phyloP scores from a whole-genome alignment of 2,113 vertebrate genomes.

The Nycticryphes semicollaris region DNA sequence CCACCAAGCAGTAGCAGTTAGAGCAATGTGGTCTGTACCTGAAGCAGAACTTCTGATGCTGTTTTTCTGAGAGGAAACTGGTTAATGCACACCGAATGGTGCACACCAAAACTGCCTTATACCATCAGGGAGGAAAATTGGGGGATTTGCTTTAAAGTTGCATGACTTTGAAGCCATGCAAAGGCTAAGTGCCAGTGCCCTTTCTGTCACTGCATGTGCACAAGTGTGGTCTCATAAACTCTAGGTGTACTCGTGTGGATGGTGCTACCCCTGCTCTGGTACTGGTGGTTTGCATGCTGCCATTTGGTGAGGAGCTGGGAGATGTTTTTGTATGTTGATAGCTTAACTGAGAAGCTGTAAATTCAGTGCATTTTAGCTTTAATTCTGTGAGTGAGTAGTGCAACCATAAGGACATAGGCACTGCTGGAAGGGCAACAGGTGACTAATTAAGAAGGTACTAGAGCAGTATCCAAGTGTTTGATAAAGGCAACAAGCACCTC shows the following conservation, averaged over 20 bases:
- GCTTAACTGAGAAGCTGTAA: neutral
- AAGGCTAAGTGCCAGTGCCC: too few relatives aligned
- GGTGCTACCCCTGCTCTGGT: neutral
- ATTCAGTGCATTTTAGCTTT: neutral
- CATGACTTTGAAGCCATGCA: too few relatives aligned
- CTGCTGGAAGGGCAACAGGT: neutral
- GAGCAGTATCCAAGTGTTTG: neutral
- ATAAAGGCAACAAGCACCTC: neutral
- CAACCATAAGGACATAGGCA: neutral
- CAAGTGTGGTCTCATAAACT: neutral
- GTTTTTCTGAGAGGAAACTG: neutral
- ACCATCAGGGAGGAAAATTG: fast-evolving
- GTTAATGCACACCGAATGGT: fast-evolving
- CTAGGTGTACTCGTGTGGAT: neutral
- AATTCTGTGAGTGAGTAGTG: neutral
- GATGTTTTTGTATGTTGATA: neutral
- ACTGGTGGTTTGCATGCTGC: neutral
- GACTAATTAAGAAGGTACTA: slow-evolving; percentile 1
- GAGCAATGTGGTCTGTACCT: neutral
- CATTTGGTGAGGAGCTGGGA: neutral
- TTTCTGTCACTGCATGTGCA: neutral
- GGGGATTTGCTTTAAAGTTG: neutral
- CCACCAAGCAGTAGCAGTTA: neutral
- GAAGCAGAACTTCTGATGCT: neutral
- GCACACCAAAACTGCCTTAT: neutral